These are phyloP conservation scores for Acrossocheilus fasciatus DNA, from an alignment of 2,797 vertebrate genomes.

Conservation along the genomic window DNA sequence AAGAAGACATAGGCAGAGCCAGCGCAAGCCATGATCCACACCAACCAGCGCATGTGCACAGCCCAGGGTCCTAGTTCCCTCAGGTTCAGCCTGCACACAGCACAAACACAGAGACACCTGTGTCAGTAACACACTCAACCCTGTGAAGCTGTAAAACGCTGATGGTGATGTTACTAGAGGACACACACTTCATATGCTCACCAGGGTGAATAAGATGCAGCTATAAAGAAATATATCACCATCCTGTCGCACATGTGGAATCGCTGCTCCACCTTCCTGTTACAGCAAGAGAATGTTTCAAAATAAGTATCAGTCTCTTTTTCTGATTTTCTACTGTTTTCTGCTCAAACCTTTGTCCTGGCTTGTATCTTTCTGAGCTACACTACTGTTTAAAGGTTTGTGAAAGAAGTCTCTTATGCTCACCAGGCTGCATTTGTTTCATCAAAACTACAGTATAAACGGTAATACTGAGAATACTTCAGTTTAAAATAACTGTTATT, in stretches of 20 bases:
- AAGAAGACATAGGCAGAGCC: slow-evolving; percentile 91
- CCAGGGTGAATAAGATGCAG: slow-evolving; percentile 90
- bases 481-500: no score
- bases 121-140: slow-evolving; percentile 16
- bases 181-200: slow-evolving; percentile 71
- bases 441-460: neutral
- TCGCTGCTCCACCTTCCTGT: slow-evolving; percentile 88
- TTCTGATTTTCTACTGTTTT: neutral
- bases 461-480: neutral
- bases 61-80: slow-evolving; percentile 93
- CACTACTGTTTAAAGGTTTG: neutral
- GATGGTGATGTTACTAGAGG: no score
- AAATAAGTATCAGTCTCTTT: neutral
- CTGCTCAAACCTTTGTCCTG: neutral
- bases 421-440: neutral
- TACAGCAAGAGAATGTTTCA: slow-evolving; percentile 23
- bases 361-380: neutral
- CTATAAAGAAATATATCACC: slow-evolving; percentile 97
- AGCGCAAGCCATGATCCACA: slow-evolving; percentile 93
- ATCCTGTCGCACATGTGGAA: slow-evolving; percentile 96
- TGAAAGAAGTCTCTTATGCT: neutral
- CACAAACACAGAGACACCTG: slow-evolving; percentile 55
- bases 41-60: slow-evolving; percentile 95
- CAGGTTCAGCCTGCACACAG: slow-evolving; percentile 87
- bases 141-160: neutral